phyloP scores from a whole-genome alignment of 2,113 vertebrate species.

The Boulengerochromis microlepis region DNA sequence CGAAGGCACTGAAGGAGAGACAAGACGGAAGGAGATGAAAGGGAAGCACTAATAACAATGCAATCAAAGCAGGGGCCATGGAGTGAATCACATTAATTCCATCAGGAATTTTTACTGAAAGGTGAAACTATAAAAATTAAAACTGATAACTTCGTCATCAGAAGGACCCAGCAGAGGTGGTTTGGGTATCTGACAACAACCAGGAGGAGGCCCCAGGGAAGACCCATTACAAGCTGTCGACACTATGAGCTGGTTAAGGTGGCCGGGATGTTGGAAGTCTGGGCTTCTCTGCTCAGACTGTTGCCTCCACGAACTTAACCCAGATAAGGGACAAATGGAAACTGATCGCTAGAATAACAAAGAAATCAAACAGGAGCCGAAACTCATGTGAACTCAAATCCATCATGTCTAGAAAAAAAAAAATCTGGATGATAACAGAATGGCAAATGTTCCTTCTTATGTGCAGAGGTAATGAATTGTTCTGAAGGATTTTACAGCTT shows the following conservation, averaged over 20 bases:
- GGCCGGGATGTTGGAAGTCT: background rate
- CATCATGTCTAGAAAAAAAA: background rate
- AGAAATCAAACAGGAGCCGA: background rate
- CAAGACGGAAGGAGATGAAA: rapidly evolving
- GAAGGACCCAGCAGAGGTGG: background rate
- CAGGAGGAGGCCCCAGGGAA: background rate
- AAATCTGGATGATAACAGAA: background rate
- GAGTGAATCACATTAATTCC: background rate
- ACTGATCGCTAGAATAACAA: rapidly evolving
- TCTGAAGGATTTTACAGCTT: background rate
- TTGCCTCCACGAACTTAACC: background rate
- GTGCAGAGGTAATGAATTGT: background rate
- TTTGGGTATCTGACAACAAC: background rate
- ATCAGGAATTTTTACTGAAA: background rate
- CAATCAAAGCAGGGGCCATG: background rate
- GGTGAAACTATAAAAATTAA: background rate
- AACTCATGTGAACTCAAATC: background rate
- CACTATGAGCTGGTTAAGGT: background rate
- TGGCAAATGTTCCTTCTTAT: background rate
- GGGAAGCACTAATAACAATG: background rate
- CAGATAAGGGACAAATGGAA: background rate
- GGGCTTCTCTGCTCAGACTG: background rate
- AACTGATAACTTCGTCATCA: background rate
- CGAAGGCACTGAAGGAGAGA: background rate
- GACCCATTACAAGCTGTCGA: background rate